Conservation (phyloP, 2,888 invertebrate species). For the Pristionchus mayeri region DNA sequence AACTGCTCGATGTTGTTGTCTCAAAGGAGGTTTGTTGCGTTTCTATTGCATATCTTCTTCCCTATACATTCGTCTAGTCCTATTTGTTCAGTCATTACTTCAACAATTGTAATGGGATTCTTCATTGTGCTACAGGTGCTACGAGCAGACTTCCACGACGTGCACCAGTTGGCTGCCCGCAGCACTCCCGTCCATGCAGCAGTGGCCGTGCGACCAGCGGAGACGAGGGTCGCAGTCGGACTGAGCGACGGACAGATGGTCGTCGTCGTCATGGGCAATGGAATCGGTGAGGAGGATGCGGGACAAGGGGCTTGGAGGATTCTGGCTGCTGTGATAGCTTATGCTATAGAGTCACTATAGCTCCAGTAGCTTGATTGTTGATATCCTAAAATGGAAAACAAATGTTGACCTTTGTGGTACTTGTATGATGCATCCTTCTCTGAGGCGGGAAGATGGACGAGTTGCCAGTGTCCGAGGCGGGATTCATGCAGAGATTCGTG, state of each 20-base stretch:
- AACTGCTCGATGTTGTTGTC: slow-evolving; percentile 25
- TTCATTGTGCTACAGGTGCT: background rate
- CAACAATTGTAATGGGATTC: no score
- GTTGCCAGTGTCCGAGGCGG: background rate
- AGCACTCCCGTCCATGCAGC: slow-evolving; percentile 24
- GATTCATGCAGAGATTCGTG: slow-evolving; percentile 13
- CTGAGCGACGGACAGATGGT: slow-evolving; percentile 46
- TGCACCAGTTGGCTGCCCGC: slow-evolving; percentile 13
- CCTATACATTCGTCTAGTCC: no score
- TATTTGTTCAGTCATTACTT: no score
- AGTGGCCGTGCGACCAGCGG: background rate
- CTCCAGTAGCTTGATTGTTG: background rate
- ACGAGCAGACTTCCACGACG: slow-evolving; percentile 23
- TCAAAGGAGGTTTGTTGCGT: slow-evolving; percentile 31
- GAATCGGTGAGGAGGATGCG: background rate
- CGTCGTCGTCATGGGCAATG: slow-evolving; percentile 19
- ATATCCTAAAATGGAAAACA: background rate
- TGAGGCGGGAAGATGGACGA: slow-evolving; percentile 30
- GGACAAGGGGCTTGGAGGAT: background rate
- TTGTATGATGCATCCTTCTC: background rate
- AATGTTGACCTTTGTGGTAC: background rate
- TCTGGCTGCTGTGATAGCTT: no score
- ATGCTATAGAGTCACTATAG: background rate
- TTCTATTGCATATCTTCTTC: no score
- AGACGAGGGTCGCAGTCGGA: slow-evolving; percentile 25